Conservation (phyloP, 2,888 invertebrate genomes). For the Drosophila kuntzei region DNA sequence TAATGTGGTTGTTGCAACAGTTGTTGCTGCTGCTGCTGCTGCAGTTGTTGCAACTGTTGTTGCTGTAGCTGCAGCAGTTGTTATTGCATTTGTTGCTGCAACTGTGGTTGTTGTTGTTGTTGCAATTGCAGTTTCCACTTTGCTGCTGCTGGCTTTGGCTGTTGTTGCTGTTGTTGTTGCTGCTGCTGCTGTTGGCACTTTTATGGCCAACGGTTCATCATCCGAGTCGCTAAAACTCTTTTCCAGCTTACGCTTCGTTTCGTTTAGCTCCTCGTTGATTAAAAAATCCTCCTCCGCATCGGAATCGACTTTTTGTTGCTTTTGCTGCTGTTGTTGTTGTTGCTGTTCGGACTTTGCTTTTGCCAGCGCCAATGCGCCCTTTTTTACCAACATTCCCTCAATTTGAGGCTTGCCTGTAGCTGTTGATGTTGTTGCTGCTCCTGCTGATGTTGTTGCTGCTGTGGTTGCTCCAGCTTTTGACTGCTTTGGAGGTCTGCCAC, state of each 20-base stretch:
- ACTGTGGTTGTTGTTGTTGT: conserved; percentile 31
- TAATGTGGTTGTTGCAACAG: conserved; percentile 8
- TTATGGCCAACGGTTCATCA: conserved; percentile 88
- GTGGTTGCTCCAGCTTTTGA: conserved; percentile 22
- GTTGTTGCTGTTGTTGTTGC: conserved; percentile 9
- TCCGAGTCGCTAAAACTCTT: conserved; percentile 88
- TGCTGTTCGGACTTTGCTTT: conserved; percentile 76
- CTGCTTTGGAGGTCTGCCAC: conserved; percentile 45
- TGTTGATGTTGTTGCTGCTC: conserved; percentile 50
- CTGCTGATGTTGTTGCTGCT: conserved; percentile 47
- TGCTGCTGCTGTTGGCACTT: conserved; percentile 82
- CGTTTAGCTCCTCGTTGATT: conserved; percentile 82
- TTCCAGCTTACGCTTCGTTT: conserved; percentile 84
- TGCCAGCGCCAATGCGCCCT: conserved; percentile 77
- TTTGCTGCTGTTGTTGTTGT: conserved; percentile 45
- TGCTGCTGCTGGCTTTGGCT: conserved; percentile 11
- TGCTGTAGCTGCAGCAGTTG: conserved; percentile 41
- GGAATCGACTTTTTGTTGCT: conserved; percentile 65
- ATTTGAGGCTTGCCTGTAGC: conserved; percentile 73
- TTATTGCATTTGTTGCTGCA: conserved; percentile 2
- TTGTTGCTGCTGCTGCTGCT: background rate
- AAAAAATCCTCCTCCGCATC: conserved; percentile 84
- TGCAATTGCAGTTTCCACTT: conserved; percentile 41
- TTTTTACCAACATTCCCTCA: conserved; percentile 84
- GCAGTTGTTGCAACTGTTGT: conserved; percentile 11